Conservation (phyloP, 1,140 invertebrate species). For the Sogatella furcifera region DNA sequence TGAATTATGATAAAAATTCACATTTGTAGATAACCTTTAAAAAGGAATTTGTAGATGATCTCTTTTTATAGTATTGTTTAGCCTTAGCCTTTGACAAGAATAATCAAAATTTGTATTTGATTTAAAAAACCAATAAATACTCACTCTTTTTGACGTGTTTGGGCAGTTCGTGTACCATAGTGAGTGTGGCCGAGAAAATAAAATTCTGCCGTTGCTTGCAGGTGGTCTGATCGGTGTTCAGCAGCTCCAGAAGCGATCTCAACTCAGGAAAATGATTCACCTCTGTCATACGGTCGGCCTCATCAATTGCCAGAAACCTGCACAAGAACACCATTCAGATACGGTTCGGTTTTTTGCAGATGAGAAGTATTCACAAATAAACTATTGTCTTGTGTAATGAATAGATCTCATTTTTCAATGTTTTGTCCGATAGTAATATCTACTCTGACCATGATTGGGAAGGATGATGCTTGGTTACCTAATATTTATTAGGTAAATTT, state of each 20-base stretch:
- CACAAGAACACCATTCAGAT: conserved; percentile 11
- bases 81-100: background rate
- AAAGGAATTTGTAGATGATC: too few species aligned
- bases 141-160: conserved; percentile 56
- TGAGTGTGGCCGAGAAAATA: conserved; percentile 95
- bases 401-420: too few species aligned
- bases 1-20: too few species aligned
- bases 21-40: too few species aligned
- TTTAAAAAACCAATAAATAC: background rate
- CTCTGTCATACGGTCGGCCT: conserved; percentile 97
- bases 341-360: too few species aligned
- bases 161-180: conserved; percentile 78
- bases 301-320: conserved; percentile 88
- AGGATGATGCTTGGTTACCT: too few species aligned
- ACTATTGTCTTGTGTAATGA: too few species aligned
- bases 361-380: too few species aligned
- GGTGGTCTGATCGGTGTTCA: conserved; percentile 42
- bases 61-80: too few species aligned
- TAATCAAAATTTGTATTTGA: conserved; percentile 6
- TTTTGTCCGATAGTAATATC: too few species aligned
- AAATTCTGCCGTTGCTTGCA: conserved; percentile 73
- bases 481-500: too few species aligned
- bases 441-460: too few species aligned
- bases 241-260: conserved; percentile 61
- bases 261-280: conserved; percentile 93